Conservation (phyloP, 1,140 invertebrate species). For the Aporrectodea caliginosa region DNA sequence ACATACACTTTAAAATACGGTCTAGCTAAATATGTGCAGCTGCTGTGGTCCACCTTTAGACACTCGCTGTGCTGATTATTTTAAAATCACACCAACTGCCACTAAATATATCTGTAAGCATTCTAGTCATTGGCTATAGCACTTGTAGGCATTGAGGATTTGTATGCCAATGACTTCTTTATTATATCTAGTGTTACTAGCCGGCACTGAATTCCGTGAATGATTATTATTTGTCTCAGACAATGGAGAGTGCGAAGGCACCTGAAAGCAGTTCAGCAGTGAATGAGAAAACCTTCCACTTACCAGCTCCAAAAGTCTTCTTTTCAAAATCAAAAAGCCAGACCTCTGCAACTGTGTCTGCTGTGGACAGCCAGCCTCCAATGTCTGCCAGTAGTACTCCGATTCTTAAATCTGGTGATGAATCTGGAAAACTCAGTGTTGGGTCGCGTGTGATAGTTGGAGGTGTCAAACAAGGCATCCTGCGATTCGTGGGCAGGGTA, state of each 20-base stretch:
- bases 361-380: not conserved
- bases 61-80: too few relatives aligned
- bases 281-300: not conserved
- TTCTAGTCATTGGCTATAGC: too few relatives aligned
- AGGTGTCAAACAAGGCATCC: conserved; percentile 43
- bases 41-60: too few relatives aligned
- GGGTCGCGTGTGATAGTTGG: conserved; percentile 43
- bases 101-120: too few relatives aligned
- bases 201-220: too few relatives aligned
- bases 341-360: not conserved
- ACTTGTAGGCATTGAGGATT: too few relatives aligned
- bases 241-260: not conserved
- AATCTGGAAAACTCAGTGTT: not conserved
- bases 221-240: too few relatives aligned
- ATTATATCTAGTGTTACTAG: too few relatives aligned
- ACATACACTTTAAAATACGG: too few relatives aligned
- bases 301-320: not conserved
- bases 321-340: not conserved
- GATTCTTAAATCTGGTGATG: not conserved
- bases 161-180: too few relatives aligned
- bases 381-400: not conserved
- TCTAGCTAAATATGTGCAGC: too few relatives aligned
- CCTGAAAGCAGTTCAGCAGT: not conserved
- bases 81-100: too few relatives aligned
- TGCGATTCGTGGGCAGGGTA: conserved; percentile 45